A percentile compares a stretch with the other conserved stretches of the same genome.
Conservation (phyloP, 2,888 invertebrate species). For the Heterodera filipjevi region DNA sequence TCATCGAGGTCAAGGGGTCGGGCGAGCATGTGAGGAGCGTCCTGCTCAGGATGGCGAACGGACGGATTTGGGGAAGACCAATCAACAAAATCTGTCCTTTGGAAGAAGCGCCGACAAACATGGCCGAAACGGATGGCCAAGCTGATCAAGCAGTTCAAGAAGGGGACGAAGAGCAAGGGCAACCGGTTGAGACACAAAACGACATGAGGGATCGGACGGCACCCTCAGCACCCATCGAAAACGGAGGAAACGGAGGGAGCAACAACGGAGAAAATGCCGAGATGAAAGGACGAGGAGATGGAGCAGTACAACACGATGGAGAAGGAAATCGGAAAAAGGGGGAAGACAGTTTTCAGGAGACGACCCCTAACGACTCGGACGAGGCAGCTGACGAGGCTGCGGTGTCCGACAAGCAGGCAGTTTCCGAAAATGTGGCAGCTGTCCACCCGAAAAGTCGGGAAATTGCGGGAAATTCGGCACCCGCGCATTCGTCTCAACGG, state of each 20-base stretch:
- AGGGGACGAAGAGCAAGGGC: not conserved
- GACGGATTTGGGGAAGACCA: not conserved
- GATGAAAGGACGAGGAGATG: too few species aligned
- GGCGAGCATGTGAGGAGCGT: not conserved
- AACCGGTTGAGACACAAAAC: not conserved
- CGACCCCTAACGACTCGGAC: too few species aligned
- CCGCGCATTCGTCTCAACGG: too few species aligned
- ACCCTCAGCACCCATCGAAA: not conserved
- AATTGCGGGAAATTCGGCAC: not conserved
- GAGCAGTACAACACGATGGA: not conserved
- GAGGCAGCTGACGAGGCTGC: too few species aligned
- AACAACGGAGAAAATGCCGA: not conserved
- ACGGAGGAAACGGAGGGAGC: not conserved
- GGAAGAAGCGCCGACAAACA: not conserved
- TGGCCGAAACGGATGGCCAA: not conserved
- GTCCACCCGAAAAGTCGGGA: not conserved
- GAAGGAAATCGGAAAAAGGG: not conserved
- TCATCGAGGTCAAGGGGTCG: not conserved
- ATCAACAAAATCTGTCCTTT: conserved; percentile 1
- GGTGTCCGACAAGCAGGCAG: too few species aligned
- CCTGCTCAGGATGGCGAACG: not conserved
- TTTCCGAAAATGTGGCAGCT: too few species aligned
- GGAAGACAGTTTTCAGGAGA: too few species aligned
- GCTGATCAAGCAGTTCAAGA: not conserved
- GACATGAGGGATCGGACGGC: not conserved